Evolutionary conservation across 2,113 vertebrate species (phyloP).

Genomic region (Microcebus tavaratra): DNA sequence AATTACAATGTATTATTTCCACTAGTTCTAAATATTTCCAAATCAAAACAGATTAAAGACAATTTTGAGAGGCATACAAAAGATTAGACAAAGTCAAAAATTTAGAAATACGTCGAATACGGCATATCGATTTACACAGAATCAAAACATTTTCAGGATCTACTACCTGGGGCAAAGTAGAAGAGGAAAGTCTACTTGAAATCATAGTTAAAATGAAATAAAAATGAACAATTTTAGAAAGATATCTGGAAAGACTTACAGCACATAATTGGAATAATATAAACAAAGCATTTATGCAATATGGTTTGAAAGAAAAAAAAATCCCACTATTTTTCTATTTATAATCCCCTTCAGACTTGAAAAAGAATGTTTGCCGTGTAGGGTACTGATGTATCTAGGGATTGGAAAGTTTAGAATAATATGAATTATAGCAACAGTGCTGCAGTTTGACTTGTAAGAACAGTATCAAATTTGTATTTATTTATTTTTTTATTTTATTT

Average conservation of each 20-base stretch:
- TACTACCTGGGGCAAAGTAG: not conserved
- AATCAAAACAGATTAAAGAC: conserved; percentile 19
- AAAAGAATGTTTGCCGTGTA: not conserved
- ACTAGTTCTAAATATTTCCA: conserved; percentile 17
- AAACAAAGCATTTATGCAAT: not conserved
- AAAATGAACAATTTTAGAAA: not conserved
- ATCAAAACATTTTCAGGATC: not conserved
- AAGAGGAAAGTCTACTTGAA: not conserved
- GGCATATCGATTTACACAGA: not conserved
- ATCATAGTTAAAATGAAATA: not conserved
- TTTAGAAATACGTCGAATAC: not conserved
- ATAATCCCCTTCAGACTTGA: not conserved
- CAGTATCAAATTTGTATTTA: not conserved
- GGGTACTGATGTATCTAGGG: not conserved
- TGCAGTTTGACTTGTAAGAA: not conserved
- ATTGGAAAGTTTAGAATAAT: not conserved
- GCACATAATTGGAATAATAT: not conserved
- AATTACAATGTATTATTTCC: not conserved
- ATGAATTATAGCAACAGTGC: not conserved
- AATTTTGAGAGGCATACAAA: not conserved
- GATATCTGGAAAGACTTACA: not conserved
- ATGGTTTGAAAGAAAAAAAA: not conserved
- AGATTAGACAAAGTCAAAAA: not conserved
- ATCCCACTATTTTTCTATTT: not conserved
- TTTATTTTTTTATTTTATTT: too few relatives aligned